Evolutionary conservation across 92 coral and sea anemone species (phyloP).

Genomic region (Chrysogorgia sp.): DNA sequence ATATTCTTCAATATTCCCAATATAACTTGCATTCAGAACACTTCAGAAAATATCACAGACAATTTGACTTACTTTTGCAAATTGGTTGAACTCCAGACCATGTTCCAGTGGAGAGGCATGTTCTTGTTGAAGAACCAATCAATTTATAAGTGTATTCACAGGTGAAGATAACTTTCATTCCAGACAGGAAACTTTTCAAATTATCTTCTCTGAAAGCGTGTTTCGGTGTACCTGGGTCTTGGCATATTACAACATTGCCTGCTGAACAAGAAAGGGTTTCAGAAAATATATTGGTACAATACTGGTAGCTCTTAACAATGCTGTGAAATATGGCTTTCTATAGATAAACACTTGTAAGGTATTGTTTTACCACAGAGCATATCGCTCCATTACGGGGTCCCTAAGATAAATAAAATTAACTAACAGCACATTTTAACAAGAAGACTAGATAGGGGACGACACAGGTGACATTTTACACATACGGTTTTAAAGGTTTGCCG

Average conservation of each 20-base stretch:
- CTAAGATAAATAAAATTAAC: too few relatives aligned
- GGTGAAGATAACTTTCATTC: slow-evolving; percentile 68
- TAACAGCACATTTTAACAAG: too few relatives aligned
- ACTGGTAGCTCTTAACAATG: neutral
- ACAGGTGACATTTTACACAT: too few relatives aligned
- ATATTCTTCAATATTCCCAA: too few relatives aligned
- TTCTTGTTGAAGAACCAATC: slow-evolving; percentile 60
- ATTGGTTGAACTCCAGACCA: slow-evolving; percentile 74
- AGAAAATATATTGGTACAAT: neutral
- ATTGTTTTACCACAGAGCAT: too few relatives aligned
- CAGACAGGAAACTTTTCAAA: slow-evolving; percentile 64
- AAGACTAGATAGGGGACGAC: too few relatives aligned
- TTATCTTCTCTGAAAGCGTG: slow-evolving; percentile 58
- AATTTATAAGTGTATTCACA: slow-evolving; percentile 65
- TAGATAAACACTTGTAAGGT: too few relatives aligned
- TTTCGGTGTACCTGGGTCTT: slow-evolving; percentile 67
- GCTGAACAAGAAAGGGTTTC: too few relatives aligned
- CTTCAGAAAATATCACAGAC: neutral
- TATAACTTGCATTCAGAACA: neutral
- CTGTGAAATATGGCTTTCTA: too few relatives aligned
- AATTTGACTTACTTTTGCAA: slow-evolving; percentile 58
- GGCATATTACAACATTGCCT: slow-evolving; percentile 55
- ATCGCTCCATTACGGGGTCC: too few relatives aligned
- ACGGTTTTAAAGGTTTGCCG: too few relatives aligned
- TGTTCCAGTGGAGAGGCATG: slow-evolving; percentile 60